Base-by-base conservation (phyloP, 2,113 vertebrate species). In the Hassar affinis region DNA sequence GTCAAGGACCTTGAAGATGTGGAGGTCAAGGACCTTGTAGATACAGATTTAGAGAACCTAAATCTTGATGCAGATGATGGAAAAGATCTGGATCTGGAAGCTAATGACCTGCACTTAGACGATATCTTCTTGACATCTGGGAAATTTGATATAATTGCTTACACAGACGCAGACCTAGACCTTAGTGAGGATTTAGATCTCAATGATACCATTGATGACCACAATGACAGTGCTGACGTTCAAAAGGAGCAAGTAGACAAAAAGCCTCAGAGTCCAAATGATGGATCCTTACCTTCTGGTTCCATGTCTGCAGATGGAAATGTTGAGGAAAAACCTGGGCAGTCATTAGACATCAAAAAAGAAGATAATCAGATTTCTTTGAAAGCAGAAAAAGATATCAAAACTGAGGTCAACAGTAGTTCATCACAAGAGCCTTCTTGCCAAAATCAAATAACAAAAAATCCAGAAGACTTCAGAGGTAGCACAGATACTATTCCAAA, bases 91-190 rank as follows among this genome's bases (percentile, higher is more conserved):
- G 98, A 99, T 89, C 91, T 99, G 81, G 98, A 99, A 93, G 95
- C 98, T 0, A 98, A 98, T 79, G 94, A 94, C 78, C 93, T 97
- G 84, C 97, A 99, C 85, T 94, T 99, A n/a, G 98, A 99, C 88
- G 96, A 99, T 33, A 84, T 84, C 90, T 97, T 99, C 64, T 88
- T 99, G 27, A 95, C 93, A 86, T 96, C 97, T 7, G 98, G 97
- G 4, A 96, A 99, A 84, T 99, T 99, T 91, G 98, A 99, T 90
- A 96, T 99, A 45, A 98, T 99, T 86, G 98, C 98, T 0, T 99
- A 99, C 72, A 97, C 98, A 22, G 97, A 99, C 79, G 97, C 98
- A 51, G 98, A 98, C 80, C 94, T 97, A 64, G 96, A 99, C 86
- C 98, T 99, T 88, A 99, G 95, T 57, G 97, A 98, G 88, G 97